phyloP scores from a whole-genome alignment of 2,113 vertebrate species.

The Mirza zaza region DNA sequence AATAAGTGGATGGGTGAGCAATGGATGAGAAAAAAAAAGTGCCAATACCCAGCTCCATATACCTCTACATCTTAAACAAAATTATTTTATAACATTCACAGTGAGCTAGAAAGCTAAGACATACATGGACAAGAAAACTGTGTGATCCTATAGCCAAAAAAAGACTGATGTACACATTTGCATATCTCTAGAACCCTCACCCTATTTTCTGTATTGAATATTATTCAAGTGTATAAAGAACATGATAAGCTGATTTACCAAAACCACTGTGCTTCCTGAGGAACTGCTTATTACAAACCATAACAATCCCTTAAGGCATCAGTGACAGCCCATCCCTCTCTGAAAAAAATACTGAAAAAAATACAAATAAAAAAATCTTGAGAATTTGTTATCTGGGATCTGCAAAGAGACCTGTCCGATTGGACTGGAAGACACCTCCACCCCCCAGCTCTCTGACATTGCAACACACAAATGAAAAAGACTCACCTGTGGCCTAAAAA shows the following conservation, averaged over 20 bases:
- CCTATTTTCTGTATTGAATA: not conserved
- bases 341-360: not conserved
- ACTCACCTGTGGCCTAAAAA: not conserved
- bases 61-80: not conserved
- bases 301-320: slow-evolving; percentile 18
- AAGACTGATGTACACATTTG: not conserved
- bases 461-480: not conserved
- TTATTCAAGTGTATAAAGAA: not conserved
- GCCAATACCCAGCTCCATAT: not conserved
- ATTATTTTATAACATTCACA: not conserved
- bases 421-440: not conserved
- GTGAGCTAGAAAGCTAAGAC: not conserved
- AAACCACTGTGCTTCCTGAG: not conserved
- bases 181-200: not conserved
- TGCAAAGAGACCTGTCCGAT: not conserved
- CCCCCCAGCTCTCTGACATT: not conserved
- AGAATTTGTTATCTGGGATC: slow-evolving; percentile 27
- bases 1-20: not conserved
- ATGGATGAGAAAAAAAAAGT: not conserved
- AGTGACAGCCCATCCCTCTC: not conserved
- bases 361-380: not conserved
- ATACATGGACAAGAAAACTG: not conserved
- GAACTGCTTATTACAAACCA: not conserved
- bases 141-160: not conserved
- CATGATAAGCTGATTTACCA: not conserved